Base-by-base conservation (phyloP, 1,140 invertebrate species). In the Dufourea novaeangliae region DNA sequence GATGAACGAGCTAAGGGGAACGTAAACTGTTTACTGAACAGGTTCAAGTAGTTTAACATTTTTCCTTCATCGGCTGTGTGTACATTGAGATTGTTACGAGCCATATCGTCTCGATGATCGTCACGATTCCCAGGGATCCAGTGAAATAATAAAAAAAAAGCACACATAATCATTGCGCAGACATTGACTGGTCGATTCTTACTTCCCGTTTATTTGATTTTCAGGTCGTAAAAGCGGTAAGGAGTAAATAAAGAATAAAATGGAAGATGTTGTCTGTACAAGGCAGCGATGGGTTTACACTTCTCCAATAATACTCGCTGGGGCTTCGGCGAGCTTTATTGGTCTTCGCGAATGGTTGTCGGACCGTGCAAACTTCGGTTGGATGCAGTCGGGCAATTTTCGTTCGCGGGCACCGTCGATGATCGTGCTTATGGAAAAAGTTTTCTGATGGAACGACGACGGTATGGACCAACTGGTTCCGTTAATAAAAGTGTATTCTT, bases 251-350 rank as follows among this genome's bases (percentile, higher is more conserved):
- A 50, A 50, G 46, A 1, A 17, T 17, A 50, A 7, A 50, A n/a
- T 17, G 8, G 52, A 27, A 14, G 25, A 56, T 14, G 61, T 67
- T 66, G 0, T 4, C 62, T 25, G 22, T 63, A n/a, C 52, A 7
- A 10, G n/a, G 11, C 44, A 34, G 27, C 64, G 44, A 27, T 8
- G 29, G 50, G 17, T 50, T 46, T 57, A 37, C 10, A 22, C 11
- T 32, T 12, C 17, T 59, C 50, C 52, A 27, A 75, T 75, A 68
- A 59, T 39, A 37, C 73, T 46, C 37, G 25, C 8, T 6, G 29
- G 10, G 37, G n/a, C 27, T 32, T 27, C 52, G 27, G 12, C 39
- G 20, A 32, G 32, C 68, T 69, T 76, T 76, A 76, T 76, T 76
- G 66, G 20, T 64, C 29, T 6, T 22, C 39, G 44, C 39, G 59